These are phyloP conservation scores for Zaprionus vittiger DNA, from an alignment of 1,140 invertebrate species.

Conservation along the genomic window DNA sequence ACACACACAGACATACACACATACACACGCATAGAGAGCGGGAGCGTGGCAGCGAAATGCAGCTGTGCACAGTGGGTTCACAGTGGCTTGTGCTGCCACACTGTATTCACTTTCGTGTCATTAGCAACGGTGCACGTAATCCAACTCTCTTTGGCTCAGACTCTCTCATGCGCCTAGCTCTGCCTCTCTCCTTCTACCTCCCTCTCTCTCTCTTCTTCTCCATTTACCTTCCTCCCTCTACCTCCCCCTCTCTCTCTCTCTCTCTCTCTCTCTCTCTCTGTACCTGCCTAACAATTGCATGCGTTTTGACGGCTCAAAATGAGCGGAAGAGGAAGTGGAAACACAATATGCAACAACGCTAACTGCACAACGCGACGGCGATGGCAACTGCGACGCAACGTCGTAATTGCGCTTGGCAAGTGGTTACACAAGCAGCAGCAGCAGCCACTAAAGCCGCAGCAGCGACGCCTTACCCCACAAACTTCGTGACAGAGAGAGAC, in stretches of 20 bases:
- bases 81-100: conserved; percentile 50
- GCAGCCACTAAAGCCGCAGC: conserved; percentile 25
- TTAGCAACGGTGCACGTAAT: conserved; percentile 80
- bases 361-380: conserved; percentile 48
- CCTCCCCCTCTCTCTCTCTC: conserved; percentile 30
- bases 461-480: conserved; percentile 20
- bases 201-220: conserved; percentile 1
- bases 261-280: conserved; percentile 6
- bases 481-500: conserved; percentile 51
- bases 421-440: conserved; percentile 72
- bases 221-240: not conserved
- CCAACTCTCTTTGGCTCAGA: conserved; percentile 47
- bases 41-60: conserved; percentile 15
- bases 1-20: conserved; percentile 16
- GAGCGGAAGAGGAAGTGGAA: conserved; percentile 80
- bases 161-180: conserved; percentile 28
- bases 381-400: conserved; percentile 53
- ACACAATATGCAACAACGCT: conserved; percentile 75
- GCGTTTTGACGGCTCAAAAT: conserved; percentile 36
- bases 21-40: conserved; percentile 1
- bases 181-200: conserved; percentile 7
- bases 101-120: conserved; percentile 79
- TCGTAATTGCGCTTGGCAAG: conserved; percentile 74
- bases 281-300: conserved; percentile 32
- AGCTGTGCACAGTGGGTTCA: conserved; percentile 32